Evolutionary conservation across 2,113 vertebrate genomes (phyloP), one percentile per base, ranked within the genome.

Genomic region (Lepisosteus oculatus): DNA sequence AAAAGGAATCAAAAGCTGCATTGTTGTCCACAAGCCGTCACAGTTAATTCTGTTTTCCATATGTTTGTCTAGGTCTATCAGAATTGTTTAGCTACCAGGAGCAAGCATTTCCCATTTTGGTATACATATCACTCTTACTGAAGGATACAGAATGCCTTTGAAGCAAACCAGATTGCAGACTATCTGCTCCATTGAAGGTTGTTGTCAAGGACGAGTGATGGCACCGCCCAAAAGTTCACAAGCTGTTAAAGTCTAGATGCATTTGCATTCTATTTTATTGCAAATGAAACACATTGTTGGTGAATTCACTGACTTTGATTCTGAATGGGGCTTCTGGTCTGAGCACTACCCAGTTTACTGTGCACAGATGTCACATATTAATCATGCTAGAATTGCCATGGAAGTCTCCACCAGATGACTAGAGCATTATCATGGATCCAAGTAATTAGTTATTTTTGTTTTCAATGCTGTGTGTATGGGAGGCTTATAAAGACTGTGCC

Each of bases 1-100:
- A 72, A 72, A 65, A 55, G 11, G n/a, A 42, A 41, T 17, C 43
- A 45, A 65, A 72, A 72, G 51, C 55, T 72, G 62, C 61, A 17
- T 61, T 43, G 17, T 65, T 55, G 51, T 72, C 62, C 11, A 54
- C 51, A 65, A 63, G 15, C 13, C 45, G 55, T 64, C 69, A 65
- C 17, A 11, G 44, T 72, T 41, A 56, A 15, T 47, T 29, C 65
- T 55, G 8, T 61, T 43, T 47, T 17, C 43, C 12, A 29, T 17
- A 41, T 4, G 47, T 29, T 61, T 43, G 62, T 29, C n/a, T 15
- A 55, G n/a, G 55, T 17, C 0, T 57, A 41, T 29, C 61, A 17
- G 43, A 72, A 43, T 64, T 65, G 51, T 51, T 5, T 5, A 9
- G 47, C 9, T 29, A 29, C 29, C 5, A 51, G 9, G 47, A 51